phyloP scores from a whole-genome alignment of 1,140 invertebrate genomes.

The Pseudachorutes palmiensis region DNA sequence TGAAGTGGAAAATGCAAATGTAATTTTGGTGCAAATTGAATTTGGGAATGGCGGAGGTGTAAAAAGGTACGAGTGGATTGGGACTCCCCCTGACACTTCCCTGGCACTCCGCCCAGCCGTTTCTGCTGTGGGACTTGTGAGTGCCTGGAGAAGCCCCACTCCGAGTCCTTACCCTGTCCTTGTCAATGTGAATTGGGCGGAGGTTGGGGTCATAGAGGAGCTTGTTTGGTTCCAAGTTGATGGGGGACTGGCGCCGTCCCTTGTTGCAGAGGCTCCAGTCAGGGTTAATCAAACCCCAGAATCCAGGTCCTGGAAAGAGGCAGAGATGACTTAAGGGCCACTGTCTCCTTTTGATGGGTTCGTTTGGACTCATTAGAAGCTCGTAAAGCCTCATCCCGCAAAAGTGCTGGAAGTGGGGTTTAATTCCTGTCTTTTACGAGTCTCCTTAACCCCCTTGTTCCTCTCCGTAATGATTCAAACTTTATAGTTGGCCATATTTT shows the following conservation, averaged over 20 bases:
- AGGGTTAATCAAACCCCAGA: slow-evolving; percentile 93
- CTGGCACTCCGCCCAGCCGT: no score
- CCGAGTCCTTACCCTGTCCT: slow-evolving; percentile 63
- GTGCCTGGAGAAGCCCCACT: not conserved
- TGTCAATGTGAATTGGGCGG: slow-evolving; percentile 75
- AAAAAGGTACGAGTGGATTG: no score
- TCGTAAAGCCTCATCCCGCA: not conserved
- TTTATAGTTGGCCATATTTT: slow-evolving; percentile 9
- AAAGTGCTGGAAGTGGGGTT: no score
- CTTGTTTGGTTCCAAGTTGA: slow-evolving; percentile 86
- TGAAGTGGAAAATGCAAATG: no score
- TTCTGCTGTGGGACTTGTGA: not conserved
- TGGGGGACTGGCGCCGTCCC: slow-evolving; percentile 85
- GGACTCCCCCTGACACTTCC: no score
- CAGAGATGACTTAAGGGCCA: slow-evolving; percentile 5
- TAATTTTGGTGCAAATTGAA: no score
- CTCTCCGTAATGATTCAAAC: slow-evolving; percentile 1
- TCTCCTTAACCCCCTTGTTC: no score
- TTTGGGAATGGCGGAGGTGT: no score
- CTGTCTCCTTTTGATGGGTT: not conserved
- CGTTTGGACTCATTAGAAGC: slow-evolving; percentile 3
- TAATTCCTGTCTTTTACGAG: no score
- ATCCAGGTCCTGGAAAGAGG: slow-evolving; percentile 69
- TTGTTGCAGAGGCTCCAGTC: slow-evolving; percentile 93
- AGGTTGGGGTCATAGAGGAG: slow-evolving; percentile 90